Conservation (phyloP, 2,797 vertebrate genomes). For the Malurus splendens region DNA sequence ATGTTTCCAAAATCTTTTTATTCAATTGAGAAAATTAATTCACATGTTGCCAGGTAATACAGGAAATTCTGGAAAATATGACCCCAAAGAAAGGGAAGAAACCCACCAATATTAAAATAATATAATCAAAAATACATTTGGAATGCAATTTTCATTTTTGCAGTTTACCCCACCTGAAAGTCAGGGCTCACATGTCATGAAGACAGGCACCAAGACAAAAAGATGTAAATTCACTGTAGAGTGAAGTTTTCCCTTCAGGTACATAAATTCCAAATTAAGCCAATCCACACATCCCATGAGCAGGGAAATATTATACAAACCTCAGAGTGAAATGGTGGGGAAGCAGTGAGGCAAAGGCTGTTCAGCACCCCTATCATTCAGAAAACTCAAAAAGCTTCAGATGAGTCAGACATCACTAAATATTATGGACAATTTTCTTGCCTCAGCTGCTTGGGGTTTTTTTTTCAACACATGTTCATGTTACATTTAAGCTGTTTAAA, state of each 20-base stretch:
- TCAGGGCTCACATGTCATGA: not conserved
- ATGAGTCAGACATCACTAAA: not conserved
- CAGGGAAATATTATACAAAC: not conserved
- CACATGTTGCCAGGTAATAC: not conserved
- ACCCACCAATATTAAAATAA: not conserved
- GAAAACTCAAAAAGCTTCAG: not conserved
- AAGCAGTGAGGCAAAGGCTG: not conserved
- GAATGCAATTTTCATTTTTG: not conserved
- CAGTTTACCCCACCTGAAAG: not conserved
- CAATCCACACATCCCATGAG: fast-evolving
- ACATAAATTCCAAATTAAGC: not conserved
- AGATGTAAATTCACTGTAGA: not conserved
- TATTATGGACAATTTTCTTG: not conserved
- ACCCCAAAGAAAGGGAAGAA: not conserved
- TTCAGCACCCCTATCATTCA: not conserved
- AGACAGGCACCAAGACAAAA: not conserved
- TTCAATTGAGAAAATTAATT: not conserved
- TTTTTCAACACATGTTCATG: not conserved
- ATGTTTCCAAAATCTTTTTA: not conserved
- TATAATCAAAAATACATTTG: not conserved
- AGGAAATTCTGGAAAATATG: not conserved
- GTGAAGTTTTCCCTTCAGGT: not conserved
- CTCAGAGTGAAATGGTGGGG: not conserved
- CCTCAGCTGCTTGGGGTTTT: not conserved
- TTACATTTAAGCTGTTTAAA: not conserved